Base-by-base conservation (phyloP, 2,888 invertebrate genomes). In the Leptura quadrifasciata region DNA sequence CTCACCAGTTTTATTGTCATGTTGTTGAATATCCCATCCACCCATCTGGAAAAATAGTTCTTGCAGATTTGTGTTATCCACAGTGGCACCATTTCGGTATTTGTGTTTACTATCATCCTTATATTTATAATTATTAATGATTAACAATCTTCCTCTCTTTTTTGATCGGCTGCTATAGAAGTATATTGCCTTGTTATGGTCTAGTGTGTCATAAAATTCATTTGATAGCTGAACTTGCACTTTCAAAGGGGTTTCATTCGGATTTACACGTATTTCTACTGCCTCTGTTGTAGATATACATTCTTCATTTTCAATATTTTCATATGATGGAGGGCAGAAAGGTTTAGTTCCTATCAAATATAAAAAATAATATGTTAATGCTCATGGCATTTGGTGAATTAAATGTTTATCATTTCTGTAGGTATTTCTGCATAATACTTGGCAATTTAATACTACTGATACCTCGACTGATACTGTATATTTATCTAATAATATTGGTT, bases 121-220 rank as follows among this genome's bases (percentile, higher is more conserved):
- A 87, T 93, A 94, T 75, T 91, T 87, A 31, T 91, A 90, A 84
- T 92, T 93, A 83, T 93, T 93, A 78, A 93, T 92, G 84, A 93
- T 90, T 20, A 94, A 88, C 21, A 93, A 88, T 52, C 92, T 89
- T 21, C 94, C 94, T 76, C 94, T 91, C 67, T 90, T 87, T 75
- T 88, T 88, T 0, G 92, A 91, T 72, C 91, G 90, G 86, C 92
- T 93, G 24, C 85, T 86, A 88, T 92, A 92, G 81, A 80, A 84
- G 10, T 9, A 55, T 77, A 1, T 54, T 35, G 74, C 39, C 18
- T 63, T 78, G 68, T 83, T 84, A 87, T 88, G 8, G 31, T 63
- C 1, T 82, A 82, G 18, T 15, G 81, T 83, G 68, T 84, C 82
- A 64, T 65, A 74, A 74, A 85, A 85, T 70, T 82, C 75, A 24